Base-by-base conservation (phyloP, 1,140 invertebrate genomes). In the Mycetomoellerius zeteki region DNA sequence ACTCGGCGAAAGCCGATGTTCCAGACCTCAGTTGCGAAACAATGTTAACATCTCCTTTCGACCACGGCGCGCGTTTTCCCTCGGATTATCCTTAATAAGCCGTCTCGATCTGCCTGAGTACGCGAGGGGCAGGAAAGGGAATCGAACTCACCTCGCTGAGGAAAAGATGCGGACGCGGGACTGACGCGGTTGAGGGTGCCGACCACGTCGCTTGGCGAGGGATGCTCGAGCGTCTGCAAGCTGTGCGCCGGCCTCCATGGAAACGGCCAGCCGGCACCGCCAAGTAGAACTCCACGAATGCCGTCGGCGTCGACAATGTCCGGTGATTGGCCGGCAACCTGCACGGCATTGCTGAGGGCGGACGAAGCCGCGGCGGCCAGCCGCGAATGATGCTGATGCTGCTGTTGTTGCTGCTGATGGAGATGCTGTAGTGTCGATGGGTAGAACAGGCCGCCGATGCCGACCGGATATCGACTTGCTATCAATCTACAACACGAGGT, bases 391-490 rank as follows among this genome's bases (percentile, higher is more conserved):
- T 95, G 94, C 86, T 94, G 93, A 76, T 94, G 93, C 90, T 95
- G 94, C 19, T 94, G 94, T 21, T 94, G 93, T 10, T 93, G 93
- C 52, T 95, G 94, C 72, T 95, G 94, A 73, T 95, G 95, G 56
- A 95, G 91, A 89, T 94, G 95, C 77, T 94, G 95, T 87, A 94
- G 92, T 90, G 93, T 95, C 88, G 92, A 95, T 75, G 93, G 95
- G 88, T 96, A 93, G 92, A 96, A 95, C 56, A 96, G 92, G 64
- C 94, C 86, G 84, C 94, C 72, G 94, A 96, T 92, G 93, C 97
- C 64, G 96, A 97, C 86, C 96, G 94, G 73, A 96, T 97, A 92
- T 96, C 97, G 96, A 96, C 97, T 94, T 96, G 97, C 92, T 86
- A 95, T 95, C 88, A 98, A 96, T 95, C 98, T 98, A 96, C 19